A percentile compares a stretch with the other conserved stretches of the same genome.
These are phyloP conservation scores for Penaeus vannamei DNA, from an alignment of 1,140 invertebrate genomes.

Conservation along the genomic window DNA sequence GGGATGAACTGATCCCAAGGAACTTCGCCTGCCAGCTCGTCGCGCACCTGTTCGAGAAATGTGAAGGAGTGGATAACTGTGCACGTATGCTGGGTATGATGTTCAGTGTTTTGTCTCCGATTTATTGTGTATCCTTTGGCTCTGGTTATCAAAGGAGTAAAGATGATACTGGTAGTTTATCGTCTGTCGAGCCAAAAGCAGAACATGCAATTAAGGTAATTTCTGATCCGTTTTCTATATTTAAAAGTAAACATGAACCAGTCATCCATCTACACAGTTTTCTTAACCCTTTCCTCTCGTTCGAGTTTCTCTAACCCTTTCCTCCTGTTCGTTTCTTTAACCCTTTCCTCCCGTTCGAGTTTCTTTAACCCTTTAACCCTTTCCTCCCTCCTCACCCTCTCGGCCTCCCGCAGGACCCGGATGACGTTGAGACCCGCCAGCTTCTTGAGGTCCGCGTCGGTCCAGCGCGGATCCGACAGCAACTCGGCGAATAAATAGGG, in stretches of 20 bases:
- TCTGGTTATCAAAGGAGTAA: too few species aligned
- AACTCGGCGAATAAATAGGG: slow-evolving; percentile 80
- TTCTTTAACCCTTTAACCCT: background rate
- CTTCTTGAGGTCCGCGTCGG: slow-evolving; percentile 72
- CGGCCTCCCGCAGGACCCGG: slow-evolving; percentile 72
- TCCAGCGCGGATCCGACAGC: slow-evolving; percentile 70
- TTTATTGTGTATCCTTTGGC: too few species aligned
- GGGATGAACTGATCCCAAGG: slow-evolving; percentile 33
- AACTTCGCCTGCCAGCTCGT: background rate
- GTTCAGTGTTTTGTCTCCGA: too few species aligned
- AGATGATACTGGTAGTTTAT: too few species aligned
- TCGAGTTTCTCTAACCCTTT: background rate
- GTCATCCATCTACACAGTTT: background rate
- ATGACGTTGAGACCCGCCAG: slow-evolving; percentile 74
- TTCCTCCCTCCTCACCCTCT: slow-evolving; percentile 70
- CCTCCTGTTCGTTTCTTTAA: background rate
- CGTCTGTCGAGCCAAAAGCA: too few species aligned
- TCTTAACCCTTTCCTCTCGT: background rate
- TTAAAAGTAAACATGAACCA: too few species aligned
- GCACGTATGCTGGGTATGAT: background rate
- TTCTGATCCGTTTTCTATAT: too few species aligned
- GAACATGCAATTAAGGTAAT: too few species aligned
- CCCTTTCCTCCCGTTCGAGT: background rate
- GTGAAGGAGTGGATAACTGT: background rate
- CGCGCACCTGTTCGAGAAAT: background rate